Evolutionary conservation across 2,797 vertebrate species (phyloP).

Genomic region (Sebastes reedi): DNA sequence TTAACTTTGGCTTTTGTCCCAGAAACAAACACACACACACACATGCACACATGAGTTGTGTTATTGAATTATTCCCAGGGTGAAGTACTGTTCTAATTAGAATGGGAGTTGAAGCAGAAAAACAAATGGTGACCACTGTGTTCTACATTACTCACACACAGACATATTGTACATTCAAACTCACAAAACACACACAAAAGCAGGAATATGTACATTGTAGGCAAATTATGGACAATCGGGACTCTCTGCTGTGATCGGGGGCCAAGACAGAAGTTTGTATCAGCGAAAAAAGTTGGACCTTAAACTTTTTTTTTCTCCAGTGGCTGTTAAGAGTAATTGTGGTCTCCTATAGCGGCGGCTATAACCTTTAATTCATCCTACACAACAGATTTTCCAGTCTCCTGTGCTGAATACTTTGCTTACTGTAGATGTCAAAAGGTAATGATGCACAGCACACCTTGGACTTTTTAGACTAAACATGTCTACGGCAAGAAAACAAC

Average conservation of each 20-base stretch:
- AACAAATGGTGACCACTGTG: conserved; percentile 34
- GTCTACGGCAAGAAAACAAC: not conserved
- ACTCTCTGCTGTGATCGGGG: not conserved
- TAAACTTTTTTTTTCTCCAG: not conserved
- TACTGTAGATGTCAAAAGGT: not conserved
- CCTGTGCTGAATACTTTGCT: not conserved
- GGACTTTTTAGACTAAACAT: not conserved
- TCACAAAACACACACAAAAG: not conserved
- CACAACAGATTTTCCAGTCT: not conserved
- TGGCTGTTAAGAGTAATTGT: not conserved
- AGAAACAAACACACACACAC: not conserved
- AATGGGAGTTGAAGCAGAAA: conserved; percentile 18
- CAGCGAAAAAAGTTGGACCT: conserved; percentile 14
- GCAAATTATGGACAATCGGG: not conserved
- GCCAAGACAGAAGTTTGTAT: conserved; percentile 6
- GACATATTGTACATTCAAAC: not conserved
- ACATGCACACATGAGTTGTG: not conserved
- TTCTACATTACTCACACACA: conserved; percentile 1
- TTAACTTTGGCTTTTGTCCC: conserved; percentile 32
- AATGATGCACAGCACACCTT: not conserved
- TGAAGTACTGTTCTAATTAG: conserved; percentile 42
- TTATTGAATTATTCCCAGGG: conserved; percentile 36
- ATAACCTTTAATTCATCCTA: not conserved
- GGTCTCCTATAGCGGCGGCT: not conserved
- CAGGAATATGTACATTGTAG: not conserved